phyloP scores from a whole-genome alignment of 1,140 invertebrate genomes.

The Paraescarpia echinospica region DNA sequence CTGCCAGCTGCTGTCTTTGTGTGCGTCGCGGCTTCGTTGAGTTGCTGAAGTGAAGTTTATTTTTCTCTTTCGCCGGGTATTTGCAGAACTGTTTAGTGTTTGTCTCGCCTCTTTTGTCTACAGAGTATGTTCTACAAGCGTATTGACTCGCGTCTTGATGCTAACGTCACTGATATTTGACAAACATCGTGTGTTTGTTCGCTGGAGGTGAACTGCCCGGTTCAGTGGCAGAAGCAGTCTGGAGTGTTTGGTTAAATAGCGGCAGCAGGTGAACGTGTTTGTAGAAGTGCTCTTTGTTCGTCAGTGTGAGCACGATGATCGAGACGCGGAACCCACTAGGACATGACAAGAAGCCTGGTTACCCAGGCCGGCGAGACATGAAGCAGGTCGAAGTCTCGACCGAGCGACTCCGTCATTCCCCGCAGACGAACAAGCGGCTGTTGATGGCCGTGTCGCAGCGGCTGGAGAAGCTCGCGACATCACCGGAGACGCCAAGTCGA shows the following conservation, averaged over 20 bases:
- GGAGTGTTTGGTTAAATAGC: not conserved
- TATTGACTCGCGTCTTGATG: not conserved
- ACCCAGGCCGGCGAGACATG: not conserved
- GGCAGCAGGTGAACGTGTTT: not conserved
- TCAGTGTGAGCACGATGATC: not conserved
- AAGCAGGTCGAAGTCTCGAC: not conserved
- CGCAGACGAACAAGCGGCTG: not conserved
- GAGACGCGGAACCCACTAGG: not conserved
- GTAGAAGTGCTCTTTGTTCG: not conserved
- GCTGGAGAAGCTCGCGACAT: not conserved
- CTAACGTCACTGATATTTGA: not conserved
- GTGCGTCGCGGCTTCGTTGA: not conserved
- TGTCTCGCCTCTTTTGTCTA: not conserved
- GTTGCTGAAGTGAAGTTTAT: not conserved
- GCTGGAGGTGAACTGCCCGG: not conserved
- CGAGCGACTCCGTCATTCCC: not conserved
- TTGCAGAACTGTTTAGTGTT: not conserved
- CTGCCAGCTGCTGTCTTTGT: not conserved
- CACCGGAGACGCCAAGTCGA: not conserved
- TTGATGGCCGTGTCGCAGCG: not conserved
- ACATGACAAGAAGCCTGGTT: not conserved
- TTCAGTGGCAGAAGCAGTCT: not conserved
- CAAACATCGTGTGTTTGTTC: not conserved
- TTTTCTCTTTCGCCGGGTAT: constrained; percentile 4
- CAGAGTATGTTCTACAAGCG: not conserved